A percentile compares a stretch with the other conserved stretches of the same genome.
These are phyloP conservation scores for Gambusia affinis DNA, from an alignment of 2,113 vertebrate genomes.

Conservation along the genomic window DNA sequence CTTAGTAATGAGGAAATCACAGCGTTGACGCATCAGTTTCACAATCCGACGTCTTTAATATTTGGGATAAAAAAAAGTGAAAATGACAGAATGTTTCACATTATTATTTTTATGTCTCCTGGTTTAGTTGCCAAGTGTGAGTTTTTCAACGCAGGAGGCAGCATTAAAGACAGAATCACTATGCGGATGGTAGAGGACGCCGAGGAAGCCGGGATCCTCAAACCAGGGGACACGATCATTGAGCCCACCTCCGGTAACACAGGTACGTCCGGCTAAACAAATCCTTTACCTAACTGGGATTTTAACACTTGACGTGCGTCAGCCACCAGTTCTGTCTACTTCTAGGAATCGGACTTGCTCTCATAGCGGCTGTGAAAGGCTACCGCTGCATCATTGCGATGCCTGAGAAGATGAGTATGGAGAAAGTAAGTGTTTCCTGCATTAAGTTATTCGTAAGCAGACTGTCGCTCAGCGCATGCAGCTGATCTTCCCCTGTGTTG, in stretches of 20 bases:
- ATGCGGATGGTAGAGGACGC: constrained; percentile 92
- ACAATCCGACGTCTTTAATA: background rate
- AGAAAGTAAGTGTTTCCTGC: constrained; percentile 81
- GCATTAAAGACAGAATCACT: constrained; percentile 91
- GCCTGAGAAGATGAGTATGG: constrained; percentile 94
- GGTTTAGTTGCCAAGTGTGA: constrained; percentile 91
- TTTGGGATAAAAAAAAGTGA: no score
- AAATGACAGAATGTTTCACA: no score
- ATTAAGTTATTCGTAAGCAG: background rate
- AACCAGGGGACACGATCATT: constrained; percentile 91
- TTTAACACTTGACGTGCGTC: background rate
- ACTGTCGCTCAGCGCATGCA: no score
- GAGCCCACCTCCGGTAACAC: constrained; percentile 95
- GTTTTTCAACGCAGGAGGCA: constrained; percentile 91
- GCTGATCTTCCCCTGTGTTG: background rate
- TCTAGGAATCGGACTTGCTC: constrained; percentile 88
- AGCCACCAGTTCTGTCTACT: background rate
- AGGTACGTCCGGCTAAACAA: constrained; percentile 53
- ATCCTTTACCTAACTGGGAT: background rate
- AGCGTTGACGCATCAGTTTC: background rate
- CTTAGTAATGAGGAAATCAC: background rate
- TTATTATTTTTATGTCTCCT: background rate
- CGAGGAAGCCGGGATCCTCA: constrained; percentile 83
- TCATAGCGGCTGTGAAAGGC: constrained; percentile 90
- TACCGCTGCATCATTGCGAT: constrained; percentile 92